These are phyloP conservation scores for Eremophila alpestris DNA, from an alignment of 2,797 vertebrate genomes.

Conservation along the genomic window DNA sequence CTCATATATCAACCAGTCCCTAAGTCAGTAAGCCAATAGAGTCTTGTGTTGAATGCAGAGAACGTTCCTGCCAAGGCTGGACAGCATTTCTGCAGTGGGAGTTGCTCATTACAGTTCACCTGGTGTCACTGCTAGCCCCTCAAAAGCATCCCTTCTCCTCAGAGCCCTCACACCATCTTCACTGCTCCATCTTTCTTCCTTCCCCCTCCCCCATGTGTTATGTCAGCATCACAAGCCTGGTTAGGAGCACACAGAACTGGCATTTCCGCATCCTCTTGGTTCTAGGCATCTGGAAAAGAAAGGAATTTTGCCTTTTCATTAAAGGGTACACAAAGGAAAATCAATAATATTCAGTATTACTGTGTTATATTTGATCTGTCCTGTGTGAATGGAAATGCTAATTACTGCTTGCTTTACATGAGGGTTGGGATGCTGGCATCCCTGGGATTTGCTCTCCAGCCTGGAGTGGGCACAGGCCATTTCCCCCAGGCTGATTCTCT, in stretches of 20 bases:
- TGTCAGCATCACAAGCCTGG: background rate
- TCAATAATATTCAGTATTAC: background rate
- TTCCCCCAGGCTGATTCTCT: background rate
- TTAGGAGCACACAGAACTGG: background rate
- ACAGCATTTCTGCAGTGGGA: background rate
- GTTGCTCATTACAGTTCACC: background rate
- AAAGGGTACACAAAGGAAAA: background rate
- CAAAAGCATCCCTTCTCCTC: background rate
- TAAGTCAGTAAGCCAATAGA: background rate
- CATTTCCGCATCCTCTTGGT: background rate
- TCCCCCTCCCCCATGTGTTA: fast-evolving
- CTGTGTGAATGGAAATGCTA: background rate
- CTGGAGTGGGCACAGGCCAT: background rate
- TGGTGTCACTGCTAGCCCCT: background rate
- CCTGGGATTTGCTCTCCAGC: background rate
- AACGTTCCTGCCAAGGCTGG: background rate
- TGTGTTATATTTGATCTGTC: background rate
- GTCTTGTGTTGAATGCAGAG: background rate
- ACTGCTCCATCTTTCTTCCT: background rate
- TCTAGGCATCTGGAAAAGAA: background rate
- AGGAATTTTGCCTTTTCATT: background rate
- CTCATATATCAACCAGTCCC: background rate
- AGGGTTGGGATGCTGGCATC: background rate
- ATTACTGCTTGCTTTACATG: background rate
- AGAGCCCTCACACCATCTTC: fast-evolving